Conservation (phyloP, 64 coral and sea anemone genomes). For the Stylophora pistillata region DNA sequence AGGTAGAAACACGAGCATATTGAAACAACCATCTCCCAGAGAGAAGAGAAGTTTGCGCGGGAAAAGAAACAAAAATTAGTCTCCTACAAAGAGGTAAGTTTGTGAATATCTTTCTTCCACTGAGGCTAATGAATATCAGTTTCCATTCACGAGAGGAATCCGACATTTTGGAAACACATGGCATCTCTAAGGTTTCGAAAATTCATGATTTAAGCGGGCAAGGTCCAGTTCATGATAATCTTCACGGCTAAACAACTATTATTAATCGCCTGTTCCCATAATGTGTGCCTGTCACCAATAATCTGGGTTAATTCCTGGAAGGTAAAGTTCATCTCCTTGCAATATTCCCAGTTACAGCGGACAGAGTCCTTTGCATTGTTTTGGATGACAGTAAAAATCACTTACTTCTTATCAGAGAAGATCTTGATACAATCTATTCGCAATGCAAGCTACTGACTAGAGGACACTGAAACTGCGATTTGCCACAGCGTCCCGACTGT, state of each 20-base stretch:
- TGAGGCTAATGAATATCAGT: neutral
- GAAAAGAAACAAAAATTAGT: neutral
- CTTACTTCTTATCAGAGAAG: neutral
- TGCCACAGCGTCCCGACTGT: too few species aligned
- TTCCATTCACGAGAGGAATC: neutral
- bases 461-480: too few species aligned
- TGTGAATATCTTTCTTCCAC: neutral
- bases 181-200: neutral
- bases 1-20: neutral
- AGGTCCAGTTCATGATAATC: neutral
- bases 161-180: neutral
- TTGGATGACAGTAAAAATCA: neutral
- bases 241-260: neutral
- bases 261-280: neutral
- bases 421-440: constrained; percentile 1
- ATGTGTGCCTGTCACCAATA: neutral
- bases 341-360: neutral
- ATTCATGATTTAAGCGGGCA: neutral
- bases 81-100: neutral
- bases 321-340: constrained; percentile 12
- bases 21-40: neutral
- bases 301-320: constrained; percentile 8
- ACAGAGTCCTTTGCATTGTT: constrained; percentile 1
- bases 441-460: neutral
- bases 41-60: neutral